A percentile compares a stretch with the other conserved stretches of the same genome.
Conservation (phyloP, 2,797 vertebrate genomes). For the Takifugu ocellatus region DNA sequence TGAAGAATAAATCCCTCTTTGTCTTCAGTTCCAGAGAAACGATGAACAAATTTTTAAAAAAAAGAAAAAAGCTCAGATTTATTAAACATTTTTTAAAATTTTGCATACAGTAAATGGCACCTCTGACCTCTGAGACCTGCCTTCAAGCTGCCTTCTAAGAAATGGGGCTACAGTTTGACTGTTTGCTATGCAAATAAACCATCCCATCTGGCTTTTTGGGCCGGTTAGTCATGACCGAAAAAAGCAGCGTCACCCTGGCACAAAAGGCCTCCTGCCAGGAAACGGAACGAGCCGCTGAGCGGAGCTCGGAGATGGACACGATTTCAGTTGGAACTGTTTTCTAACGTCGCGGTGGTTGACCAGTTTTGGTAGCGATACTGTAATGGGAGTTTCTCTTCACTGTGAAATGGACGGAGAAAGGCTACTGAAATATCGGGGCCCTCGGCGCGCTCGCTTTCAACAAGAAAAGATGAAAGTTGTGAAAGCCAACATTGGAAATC, state of each 20-base stretch:
- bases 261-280: neutral
- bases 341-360: slow-evolving; percentile 59
- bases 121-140: slow-evolving; percentile 31
- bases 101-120: slow-evolving; percentile 12
- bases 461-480: slow-evolving; percentile 73
- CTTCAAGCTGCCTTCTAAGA: slow-evolving; percentile 84
- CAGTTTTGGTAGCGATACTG: slow-evolving; percentile 68
- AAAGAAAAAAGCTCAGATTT: too few relatives aligned
- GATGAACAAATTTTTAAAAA: too few relatives aligned
- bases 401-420: slow-evolving; percentile 56
- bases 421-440: slow-evolving; percentile 40
- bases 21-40: too few relatives aligned
- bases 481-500: slow-evolving; percentile 49
- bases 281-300: slow-evolving; percentile 1
- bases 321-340: slow-evolving; percentile 28
- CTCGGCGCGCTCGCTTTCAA: slow-evolving; percentile 62
- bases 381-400: slow-evolving; percentile 61
- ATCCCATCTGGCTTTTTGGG: slow-evolving; percentile 78
- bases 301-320: slow-evolving; percentile 1
- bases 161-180: slow-evolving; percentile 74
- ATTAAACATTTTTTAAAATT: too few relatives aligned
- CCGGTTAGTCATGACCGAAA: slow-evolving; percentile 47
- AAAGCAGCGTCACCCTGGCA: slow-evolving; percentile 1
- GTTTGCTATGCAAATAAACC: slow-evolving; percentile 89
- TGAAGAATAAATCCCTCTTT: too few relatives aligned